phyloP scores from a whole-genome alignment of 2,888 invertebrate species.

The Timandra comae region DNA sequence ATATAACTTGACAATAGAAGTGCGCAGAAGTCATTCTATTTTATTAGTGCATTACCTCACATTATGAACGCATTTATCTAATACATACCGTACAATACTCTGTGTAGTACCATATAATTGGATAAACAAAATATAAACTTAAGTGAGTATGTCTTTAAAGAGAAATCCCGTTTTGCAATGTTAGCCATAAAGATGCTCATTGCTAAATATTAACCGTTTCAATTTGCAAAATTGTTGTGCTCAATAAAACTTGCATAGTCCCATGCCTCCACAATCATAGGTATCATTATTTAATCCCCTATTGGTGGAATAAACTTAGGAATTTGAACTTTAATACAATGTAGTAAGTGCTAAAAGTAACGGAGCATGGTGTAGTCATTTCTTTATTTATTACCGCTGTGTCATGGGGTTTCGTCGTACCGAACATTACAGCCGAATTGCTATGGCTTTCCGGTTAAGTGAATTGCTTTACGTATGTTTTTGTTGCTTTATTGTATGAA shows the following conservation, averaged over 20 bases:
- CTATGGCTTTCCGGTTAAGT: conserved; percentile 22
- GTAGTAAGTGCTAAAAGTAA: conserved; percentile 3
- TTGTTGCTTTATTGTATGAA: too few relatives aligned
- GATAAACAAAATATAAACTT: too few relatives aligned
- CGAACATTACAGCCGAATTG: conserved; percentile 20
- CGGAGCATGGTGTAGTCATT: conserved; percentile 5
- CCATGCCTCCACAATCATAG: conserved; percentile 18
- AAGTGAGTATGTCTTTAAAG: too few relatives aligned
- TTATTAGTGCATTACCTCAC: too few relatives aligned
- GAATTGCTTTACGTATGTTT: conserved; percentile 30
- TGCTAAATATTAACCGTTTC: conserved; percentile 14
- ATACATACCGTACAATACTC: too few relatives aligned
- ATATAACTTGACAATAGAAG: too few relatives aligned
- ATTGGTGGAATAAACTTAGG: neutral
- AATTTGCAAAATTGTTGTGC: conserved; percentile 27
- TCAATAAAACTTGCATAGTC: conserved; percentile 27
- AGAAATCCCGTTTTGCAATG: too few relatives aligned
- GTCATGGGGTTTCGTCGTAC: conserved; percentile 46
- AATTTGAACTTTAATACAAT: conserved; percentile 1
- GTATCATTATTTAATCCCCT: conserved; percentile 12
- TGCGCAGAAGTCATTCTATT: too few relatives aligned
- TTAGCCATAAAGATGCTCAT: too few relatives aligned
- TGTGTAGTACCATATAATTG: too few relatives aligned
- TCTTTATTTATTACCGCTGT: conserved; percentile 42
- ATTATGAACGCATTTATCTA: too few relatives aligned